phyloP scores from a whole-genome alignment of 2,797 vertebrate genomes.

The Ispidina lecontei region DNA sequence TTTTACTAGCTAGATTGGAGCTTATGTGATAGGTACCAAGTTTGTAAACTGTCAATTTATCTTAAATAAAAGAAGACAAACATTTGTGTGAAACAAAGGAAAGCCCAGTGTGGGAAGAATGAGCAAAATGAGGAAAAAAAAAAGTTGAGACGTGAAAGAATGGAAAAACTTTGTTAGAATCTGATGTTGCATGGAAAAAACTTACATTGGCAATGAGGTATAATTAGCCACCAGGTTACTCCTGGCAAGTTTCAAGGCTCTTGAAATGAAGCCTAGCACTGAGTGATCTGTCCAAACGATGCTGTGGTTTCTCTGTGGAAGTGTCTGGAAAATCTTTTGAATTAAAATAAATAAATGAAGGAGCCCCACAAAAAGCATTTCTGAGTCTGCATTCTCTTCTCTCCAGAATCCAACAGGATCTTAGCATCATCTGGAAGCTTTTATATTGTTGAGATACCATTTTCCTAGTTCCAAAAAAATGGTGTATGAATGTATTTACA shows the following conservation, averaged over 20 bases:
- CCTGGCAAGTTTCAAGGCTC: conserved; percentile 2
- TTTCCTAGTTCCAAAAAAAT: neutral
- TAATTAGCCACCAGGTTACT: conserved; percentile 57
- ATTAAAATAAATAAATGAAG: conserved; percentile 49
- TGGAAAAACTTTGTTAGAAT: conserved; percentile 49
- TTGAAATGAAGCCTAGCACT: conserved; percentile 47
- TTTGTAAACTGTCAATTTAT: neutral
- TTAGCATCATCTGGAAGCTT: conserved; percentile 43
- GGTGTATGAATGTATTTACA: neutral
- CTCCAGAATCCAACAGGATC: conserved; percentile 6
- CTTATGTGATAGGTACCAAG: neutral
- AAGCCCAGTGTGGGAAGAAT: neutral
- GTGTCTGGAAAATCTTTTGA: conserved; percentile 53
- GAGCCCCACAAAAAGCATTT: conserved; percentile 50
- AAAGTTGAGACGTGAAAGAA: conserved; percentile 29
- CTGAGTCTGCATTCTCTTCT: neutral
- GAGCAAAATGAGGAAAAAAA: neutral
- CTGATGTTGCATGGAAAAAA: conserved; percentile 51
- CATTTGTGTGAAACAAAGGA: neutral
- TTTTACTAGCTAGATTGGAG: neutral
- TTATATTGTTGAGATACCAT: neutral
- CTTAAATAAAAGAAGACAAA: neutral
- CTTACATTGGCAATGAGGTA: neutral
- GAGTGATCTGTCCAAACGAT: conserved; percentile 7
- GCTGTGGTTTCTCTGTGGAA: conserved; percentile 52